A percentile compares a stretch with the other conserved stretches of the same genome.
Evolutionary conservation across 2,797 vertebrate genomes (phyloP).

Genomic region (Hypotaenidia philippensis): DNA sequence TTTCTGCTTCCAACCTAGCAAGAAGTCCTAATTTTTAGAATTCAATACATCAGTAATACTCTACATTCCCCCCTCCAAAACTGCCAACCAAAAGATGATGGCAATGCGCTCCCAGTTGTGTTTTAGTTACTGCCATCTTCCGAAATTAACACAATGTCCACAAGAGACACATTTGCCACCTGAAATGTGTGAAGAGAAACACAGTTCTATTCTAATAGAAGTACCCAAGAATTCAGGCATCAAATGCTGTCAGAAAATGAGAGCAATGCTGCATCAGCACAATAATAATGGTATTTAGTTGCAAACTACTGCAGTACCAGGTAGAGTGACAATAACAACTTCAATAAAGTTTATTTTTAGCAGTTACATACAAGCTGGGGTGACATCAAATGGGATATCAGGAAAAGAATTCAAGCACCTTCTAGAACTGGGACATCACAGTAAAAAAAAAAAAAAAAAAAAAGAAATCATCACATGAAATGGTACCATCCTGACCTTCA

Average conservation of each 20-base stretch:
- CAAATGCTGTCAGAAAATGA: not conserved
- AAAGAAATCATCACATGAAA: not conserved
- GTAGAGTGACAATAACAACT: not conserved
- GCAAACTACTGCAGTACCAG: not conserved
- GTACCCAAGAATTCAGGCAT: not conserved
- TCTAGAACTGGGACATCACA: not conserved
- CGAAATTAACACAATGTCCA: not conserved
- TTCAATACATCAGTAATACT: not conserved
- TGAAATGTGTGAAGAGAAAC: not conserved
- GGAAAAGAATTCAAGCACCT: not conserved
- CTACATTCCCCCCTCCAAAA: not conserved
- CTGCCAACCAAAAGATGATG: not conserved
- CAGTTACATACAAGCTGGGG: not conserved
- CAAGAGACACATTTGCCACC: not conserved
- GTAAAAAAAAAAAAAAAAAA: not conserved
- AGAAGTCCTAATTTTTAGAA: not conserved
- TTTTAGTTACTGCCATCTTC: not conserved
- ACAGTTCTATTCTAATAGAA: not conserved
- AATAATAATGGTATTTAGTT: not conserved
- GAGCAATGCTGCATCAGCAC: not conserved
- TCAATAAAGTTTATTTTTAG: constrained; percentile 22
- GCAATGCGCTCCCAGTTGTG: not conserved
- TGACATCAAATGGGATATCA: not conserved
- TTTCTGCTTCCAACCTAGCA: not conserved
- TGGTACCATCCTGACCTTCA: not conserved